These are phyloP conservation scores for Gryllus longicercus DNA, from an alignment of 2,888 invertebrate species.

Conservation along the genomic window DNA sequence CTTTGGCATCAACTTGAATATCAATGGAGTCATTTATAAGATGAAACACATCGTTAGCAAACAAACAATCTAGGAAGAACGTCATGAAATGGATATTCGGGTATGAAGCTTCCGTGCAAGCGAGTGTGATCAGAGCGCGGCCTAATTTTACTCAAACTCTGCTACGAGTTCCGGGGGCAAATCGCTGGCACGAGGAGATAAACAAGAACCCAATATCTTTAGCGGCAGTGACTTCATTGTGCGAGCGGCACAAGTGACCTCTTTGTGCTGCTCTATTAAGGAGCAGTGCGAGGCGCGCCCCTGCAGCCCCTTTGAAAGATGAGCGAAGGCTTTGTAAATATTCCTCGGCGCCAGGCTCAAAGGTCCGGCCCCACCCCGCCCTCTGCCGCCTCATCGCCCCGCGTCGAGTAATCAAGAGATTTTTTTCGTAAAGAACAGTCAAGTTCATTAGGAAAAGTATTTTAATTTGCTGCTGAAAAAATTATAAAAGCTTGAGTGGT, in stretches of 20 bases:
- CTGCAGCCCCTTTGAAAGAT: background rate
- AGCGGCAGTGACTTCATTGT: background rate
- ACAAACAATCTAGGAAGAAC: no score
- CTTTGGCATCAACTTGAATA: no score
- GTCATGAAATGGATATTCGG: no score
- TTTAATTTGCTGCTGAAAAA: conserved; percentile 17
- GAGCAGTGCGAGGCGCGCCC: background rate
- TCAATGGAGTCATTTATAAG: no score
- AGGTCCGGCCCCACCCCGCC: background rate
- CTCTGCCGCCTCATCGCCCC: background rate
- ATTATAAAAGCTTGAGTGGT: background rate
- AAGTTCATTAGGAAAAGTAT: conserved; percentile 1
- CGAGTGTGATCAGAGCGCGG: no score
- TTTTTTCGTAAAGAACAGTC: conserved; percentile 6
- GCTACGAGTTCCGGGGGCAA: no score
- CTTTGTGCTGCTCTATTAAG: background rate
- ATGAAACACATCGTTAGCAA: no score
- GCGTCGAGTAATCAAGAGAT: background rate
- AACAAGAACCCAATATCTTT: no score
- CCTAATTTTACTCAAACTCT: no score
- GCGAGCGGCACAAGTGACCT: background rate
- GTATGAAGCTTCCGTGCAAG: no score
- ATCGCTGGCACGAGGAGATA: no score
- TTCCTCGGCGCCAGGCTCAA: background rate
- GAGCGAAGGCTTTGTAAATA: background rate